Percentiles rank a stretch among this genome's conserved stretches.
phyloP scores from a whole-genome alignment of 1,140 invertebrate species.

The Heterodera carotae region DNA sequence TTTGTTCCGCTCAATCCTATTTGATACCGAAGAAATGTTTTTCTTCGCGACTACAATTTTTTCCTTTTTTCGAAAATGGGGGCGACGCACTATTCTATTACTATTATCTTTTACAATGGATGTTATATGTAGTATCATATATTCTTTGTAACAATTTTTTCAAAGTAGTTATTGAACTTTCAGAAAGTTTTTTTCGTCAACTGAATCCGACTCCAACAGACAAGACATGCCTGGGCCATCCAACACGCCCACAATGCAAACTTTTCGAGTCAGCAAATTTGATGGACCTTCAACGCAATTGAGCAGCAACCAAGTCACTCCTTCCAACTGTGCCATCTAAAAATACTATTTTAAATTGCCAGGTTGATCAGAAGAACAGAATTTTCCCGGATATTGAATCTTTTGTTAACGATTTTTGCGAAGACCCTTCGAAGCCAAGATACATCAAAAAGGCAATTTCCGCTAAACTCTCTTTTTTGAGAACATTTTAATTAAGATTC shows the following conservation, averaged over 20 bases:
- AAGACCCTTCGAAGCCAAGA: conserved; percentile 36
- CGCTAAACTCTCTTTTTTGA: background rate
- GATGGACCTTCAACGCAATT: conserved; percentile 31
- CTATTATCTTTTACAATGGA: no score
- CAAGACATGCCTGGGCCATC: conserved; percentile 16
- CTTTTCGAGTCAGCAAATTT: conserved; percentile 39
- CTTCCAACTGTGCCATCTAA: conserved; percentile 22
- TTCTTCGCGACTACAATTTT: no score
- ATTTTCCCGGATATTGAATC: conserved; percentile 38
- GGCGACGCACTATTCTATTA: no score
- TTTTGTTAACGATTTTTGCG: conserved; percentile 46
- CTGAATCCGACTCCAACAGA: conserved; percentile 1
- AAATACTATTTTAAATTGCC: background rate
- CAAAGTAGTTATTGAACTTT: background rate
- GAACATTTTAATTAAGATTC: conserved; percentile 72
- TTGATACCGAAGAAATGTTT: no score
- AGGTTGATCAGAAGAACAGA: conserved; percentile 47
- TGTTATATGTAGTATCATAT: no score
- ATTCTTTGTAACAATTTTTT: no score
- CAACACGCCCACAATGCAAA: conserved; percentile 25
- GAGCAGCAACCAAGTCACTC: conserved; percentile 21
- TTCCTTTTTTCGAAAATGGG: no score
- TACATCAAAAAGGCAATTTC: conserved; percentile 42
- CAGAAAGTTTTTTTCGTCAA: background rate
- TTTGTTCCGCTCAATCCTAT: no score